Evolutionary conservation across 2,797 vertebrate species (phyloP), one percentile per base, ranked within the genome.

Genomic region (Decapterus maruadsi): DNA sequence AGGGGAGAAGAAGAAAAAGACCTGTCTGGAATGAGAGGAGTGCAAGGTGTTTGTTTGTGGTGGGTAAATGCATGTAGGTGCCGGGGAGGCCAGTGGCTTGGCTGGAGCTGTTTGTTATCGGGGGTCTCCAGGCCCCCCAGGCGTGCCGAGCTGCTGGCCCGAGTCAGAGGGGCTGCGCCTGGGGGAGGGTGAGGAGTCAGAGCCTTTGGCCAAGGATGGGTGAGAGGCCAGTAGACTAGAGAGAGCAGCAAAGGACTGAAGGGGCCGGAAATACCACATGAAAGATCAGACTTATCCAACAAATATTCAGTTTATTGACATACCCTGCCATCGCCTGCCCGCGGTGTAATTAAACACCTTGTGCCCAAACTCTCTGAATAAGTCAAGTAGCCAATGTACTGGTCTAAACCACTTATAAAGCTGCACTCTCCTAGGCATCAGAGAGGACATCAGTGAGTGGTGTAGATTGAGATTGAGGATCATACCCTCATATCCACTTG

Each of bases 71-170:
- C 74, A 72, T 80, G 83, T 86, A 84, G 84, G 81, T 42, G 75
- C 84, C 84, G 71, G 80, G 75, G 66, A 87, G 81, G 76, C 72
- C 71, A 89, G 81, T 70, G 71, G 83, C 85, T 87, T 90, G 80
- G 85, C 83, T 83, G 50, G 76, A 88, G 62, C 82, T 82, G 91
- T 92, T 90, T 89, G 93, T 94, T 95, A 95, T 95, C 94, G 82
- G 78, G 72, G 72, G 83, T 88, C 85, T 92, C 83, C 95, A 95
- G 94, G 90, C 87, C 89, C 83, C 78, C 67, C 59, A 57, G 87
- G 89, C 66, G 59, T 84, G 83, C 80, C 6, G 80, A 82, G 85
- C 82, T 82, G 63, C 86, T 92, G 89, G 91, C 85, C 88, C 56
- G 78, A 86, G 83, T 69, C 87, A 85, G 84, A 88, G 77, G 79